These are phyloP conservation scores for Xiphorhynchus erythropygius DNA, from an alignment of 2,797 vertebrate genomes.

Conservation along the genomic window DNA sequence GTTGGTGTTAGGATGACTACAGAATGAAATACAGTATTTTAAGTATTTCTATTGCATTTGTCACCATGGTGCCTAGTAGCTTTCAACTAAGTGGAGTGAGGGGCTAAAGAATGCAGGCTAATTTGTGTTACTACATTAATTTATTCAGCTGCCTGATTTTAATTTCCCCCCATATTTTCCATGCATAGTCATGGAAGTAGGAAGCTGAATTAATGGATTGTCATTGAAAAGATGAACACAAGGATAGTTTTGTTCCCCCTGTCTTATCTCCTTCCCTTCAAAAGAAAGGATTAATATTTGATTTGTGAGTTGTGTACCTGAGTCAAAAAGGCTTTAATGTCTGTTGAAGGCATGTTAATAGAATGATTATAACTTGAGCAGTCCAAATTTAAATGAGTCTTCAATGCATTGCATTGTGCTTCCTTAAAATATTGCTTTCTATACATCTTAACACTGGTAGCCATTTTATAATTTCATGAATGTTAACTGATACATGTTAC, in stretches of 20 bases:
- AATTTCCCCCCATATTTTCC: rapidly evolving
- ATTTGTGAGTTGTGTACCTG: not conserved
- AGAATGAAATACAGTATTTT: not conserved
- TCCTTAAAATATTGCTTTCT: not conserved
- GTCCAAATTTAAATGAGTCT: not conserved
- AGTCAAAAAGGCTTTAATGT: not conserved
- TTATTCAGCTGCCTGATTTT: not conserved
- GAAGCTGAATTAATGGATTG: not conserved
- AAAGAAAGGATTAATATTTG: not conserved
- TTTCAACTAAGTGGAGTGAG: not conserved
- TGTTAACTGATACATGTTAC: not conserved
- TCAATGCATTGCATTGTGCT: not conserved
- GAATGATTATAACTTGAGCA: not conserved
- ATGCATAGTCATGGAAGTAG: not conserved
- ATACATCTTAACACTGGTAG: not conserved
- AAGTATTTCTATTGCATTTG: not conserved
- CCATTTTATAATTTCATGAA: not conserved
- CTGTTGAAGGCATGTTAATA: not conserved
- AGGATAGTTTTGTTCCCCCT: not conserved
- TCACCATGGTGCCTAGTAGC: not conserved
- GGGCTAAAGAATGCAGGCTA: not conserved
- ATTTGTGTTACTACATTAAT: not conserved
- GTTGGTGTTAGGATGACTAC: not conserved
- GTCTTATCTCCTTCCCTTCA: not conserved
- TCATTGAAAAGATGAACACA: not conserved